Conservation (phyloP, 2,113 vertebrate genomes). For the Petrocephalus zakoni region DNA sequence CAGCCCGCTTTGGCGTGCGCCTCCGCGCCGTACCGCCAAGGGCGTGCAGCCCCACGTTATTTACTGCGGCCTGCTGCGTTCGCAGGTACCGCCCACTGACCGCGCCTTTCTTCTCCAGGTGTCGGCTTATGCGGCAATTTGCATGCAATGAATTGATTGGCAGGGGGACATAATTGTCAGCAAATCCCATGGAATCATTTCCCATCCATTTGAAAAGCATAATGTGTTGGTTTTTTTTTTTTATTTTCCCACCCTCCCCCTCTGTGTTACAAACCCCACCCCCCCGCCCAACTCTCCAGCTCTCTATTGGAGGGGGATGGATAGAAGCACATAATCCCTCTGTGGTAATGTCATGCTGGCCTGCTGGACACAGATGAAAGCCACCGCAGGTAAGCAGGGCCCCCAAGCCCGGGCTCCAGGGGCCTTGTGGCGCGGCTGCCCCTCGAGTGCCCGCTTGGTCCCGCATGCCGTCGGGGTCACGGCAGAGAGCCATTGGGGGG, state of each 20-base stretch:
- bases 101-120: conserved; percentile 68
- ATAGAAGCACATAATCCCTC: conserved; percentile 30
- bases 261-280: neutral
- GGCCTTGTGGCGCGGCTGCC: conserved; percentile 41
- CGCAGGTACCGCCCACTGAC: conserved; percentile 83
- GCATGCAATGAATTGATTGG: conserved; percentile 80
- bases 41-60: conserved; percentile 72
- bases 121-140: neutral
- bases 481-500: conserved; percentile 21
- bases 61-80: conserved; percentile 87
- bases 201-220: conserved; percentile 78
- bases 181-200: conserved; percentile 88
- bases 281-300: conserved; percentile 19
- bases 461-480: conserved; percentile 30
- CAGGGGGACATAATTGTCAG: conserved; percentile 80
- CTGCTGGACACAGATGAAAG: conserved; percentile 30
- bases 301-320: conserved; percentile 34
- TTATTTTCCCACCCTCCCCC: conserved; percentile 37
- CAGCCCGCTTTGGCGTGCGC: conserved; percentile 64
- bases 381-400: conserved; percentile 31
- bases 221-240: conserved; percentile 51
- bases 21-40: conserved; percentile 63
- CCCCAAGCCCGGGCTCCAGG: neutral
- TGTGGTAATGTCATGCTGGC: conserved; percentile 15
- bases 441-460: conserved; percentile 52